These are phyloP conservation scores for Paradisaea rubra DNA, from an alignment of 2,113 vertebrate species.

Conservation along the genomic window DNA sequence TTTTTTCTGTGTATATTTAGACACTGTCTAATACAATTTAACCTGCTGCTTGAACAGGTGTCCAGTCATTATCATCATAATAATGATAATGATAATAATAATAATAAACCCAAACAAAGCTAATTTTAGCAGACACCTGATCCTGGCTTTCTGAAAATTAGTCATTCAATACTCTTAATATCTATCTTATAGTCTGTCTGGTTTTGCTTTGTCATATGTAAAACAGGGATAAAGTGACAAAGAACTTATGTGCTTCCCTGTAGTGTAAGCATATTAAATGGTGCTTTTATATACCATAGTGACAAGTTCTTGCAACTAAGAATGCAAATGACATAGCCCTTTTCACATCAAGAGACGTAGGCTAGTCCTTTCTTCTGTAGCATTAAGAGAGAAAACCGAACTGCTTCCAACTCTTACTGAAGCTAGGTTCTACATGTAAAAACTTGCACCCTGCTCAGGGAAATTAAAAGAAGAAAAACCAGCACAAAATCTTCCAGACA, in stretches of 20 bases:
- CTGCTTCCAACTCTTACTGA: not conserved
- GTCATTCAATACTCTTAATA: not conserved
- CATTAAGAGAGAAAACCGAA: not conserved
- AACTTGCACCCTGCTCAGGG: not conserved
- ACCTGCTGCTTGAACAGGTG: conserved; percentile 25
- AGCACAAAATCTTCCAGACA: not conserved
- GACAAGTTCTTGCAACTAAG: not conserved
- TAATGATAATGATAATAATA: not conserved
- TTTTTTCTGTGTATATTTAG: conserved; percentile 14
- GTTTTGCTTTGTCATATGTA: not conserved
- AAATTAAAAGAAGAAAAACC: not conserved
- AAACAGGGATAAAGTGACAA: not conserved
- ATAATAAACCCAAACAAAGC: conserved; percentile 28
- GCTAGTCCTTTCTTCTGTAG: not conserved
- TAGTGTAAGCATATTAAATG: not conserved
- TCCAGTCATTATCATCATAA: conserved; percentile 9
- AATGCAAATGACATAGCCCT: not conserved
- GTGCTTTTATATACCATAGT: not conserved
- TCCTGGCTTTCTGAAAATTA: not conserved
- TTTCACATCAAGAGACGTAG: not conserved
- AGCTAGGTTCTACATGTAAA: not conserved
- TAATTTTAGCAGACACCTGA: conserved; percentile 40
- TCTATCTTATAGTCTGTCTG: not conserved
- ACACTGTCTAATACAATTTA: conserved; percentile 18
- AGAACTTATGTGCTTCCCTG: not conserved